Conservation (phyloP, 2,888 invertebrate genomes). For the Phaonia tiefii region DNA sequence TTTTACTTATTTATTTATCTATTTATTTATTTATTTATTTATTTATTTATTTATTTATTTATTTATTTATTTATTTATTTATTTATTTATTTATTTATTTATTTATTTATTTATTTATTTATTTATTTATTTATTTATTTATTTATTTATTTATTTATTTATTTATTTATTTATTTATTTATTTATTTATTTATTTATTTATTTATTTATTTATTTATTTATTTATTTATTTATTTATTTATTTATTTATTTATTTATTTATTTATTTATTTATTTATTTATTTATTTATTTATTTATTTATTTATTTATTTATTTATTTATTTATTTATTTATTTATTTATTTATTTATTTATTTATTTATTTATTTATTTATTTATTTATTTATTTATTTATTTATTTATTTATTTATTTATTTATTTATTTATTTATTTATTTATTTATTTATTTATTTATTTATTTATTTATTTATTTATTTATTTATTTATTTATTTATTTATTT, state of each 20-base stretch:
- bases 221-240: constrained; percentile 5
- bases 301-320: constrained; percentile 2
- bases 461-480: constrained; percentile 10
- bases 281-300: constrained; percentile 7
- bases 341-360: not conserved
- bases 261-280: not conserved
- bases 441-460: constrained; percentile 10
- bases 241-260: constrained; percentile 8
- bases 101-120: constrained; percentile 10
- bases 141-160: not conserved
- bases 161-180: not conserved
- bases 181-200: not conserved
- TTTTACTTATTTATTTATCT: too few species aligned
- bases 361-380: not conserved
- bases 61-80: constrained; percentile 8
- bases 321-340: constrained; percentile 7
- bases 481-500: constrained; percentile 16
- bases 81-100: constrained; percentile 10
- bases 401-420: constrained; percentile 9
- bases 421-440: constrained; percentile 10
- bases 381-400: not conserved
- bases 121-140: constrained; percentile 6
- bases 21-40: constrained; percentile 1
- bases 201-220: not conserved
- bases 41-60: constrained; percentile 7